Evolutionary conservation across 2,888 invertebrate genomes (phyloP), one percentile per base, ranked within the genome.

Genomic region (Phengaris arion): DNA sequence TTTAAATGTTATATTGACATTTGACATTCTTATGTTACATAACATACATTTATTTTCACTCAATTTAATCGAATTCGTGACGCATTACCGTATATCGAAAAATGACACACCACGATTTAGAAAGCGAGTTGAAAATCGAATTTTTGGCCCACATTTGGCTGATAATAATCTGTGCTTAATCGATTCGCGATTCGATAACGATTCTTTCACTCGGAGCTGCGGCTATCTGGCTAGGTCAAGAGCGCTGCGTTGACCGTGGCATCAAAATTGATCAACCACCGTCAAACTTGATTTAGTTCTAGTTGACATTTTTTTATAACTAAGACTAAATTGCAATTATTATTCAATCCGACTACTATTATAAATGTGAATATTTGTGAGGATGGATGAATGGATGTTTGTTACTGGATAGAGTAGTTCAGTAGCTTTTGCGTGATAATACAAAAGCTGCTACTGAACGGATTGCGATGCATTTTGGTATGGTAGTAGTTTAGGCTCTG

Each of bases 61-160:
- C 35, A 35, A 6, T 12, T 45, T 35, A 12, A 72, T 54, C 51
- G 69, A 7, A 54, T 52, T 70, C 72, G 54, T 72, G 72, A 72
- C 72, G 52, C 68, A 68, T 64, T 46, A 68, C 22, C 76, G 76
- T 76, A 79, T 80, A 55, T 55, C 74, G 46, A 77, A 76, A 77
- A 78, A 77, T 74, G 54, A 72, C 75, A 75, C 68, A 68, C 68
- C 75, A 76, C 74, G 75, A 74, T 77, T 78, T 79, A 76, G 79
- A 79, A 79, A 79, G 79, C 75, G 77, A 74, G 57, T 59, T 74
- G 69, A 77, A 77, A 77, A 74, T 68, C 75, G 75, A 75, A 78
- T 76, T 74, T 73, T 73, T 70, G 77, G 64, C 77, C 68, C 54
- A 76, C 75, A 75, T 75, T 54, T 35, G 52, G 13, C 2, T 35